Conservation (phyloP, 2,888 invertebrate genomes). For the Cenopis cana region DNA sequence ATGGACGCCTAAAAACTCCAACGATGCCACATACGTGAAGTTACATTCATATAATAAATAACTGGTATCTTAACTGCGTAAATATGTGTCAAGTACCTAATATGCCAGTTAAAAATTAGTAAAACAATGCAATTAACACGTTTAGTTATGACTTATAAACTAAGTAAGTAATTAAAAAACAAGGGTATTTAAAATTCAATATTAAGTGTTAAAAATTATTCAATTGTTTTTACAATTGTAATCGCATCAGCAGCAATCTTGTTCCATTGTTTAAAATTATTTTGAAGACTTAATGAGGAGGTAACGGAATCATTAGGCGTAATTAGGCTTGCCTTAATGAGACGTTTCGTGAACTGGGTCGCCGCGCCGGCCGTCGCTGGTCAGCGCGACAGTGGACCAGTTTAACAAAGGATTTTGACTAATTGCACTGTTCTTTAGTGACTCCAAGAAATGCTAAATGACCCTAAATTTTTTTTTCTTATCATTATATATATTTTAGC, state of each 20-base stretch:
- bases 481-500: background rate
- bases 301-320: conserved; percentile 52
- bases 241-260: conserved; percentile 24
- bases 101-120: background rate
- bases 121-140: background rate
- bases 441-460: conserved; percentile 44
- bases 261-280: background rate
- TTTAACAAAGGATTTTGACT: conserved; percentile 58
- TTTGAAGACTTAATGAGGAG: conserved; percentile 13
- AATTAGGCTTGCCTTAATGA: conserved; percentile 66
- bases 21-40: too few species aligned
- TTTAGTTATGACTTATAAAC: background rate
- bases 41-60: too few species aligned
- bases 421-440: conserved; percentile 53
- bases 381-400: conserved; percentile 48
- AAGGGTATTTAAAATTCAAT: background rate
- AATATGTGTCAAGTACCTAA: background rate
- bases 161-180: background rate
- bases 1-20: too few species aligned
- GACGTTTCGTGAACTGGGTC: conserved; percentile 61
- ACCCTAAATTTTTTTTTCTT: conserved; percentile 28
- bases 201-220: conserved; percentile 6
- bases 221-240: conserved; percentile 1
- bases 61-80: background rate
- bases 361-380: conserved; percentile 51